These are phyloP conservation scores for Trochalopteron elliotii DNA, from an alignment of 2,113 vertebrate genomes.

Conservation along the genomic window DNA sequence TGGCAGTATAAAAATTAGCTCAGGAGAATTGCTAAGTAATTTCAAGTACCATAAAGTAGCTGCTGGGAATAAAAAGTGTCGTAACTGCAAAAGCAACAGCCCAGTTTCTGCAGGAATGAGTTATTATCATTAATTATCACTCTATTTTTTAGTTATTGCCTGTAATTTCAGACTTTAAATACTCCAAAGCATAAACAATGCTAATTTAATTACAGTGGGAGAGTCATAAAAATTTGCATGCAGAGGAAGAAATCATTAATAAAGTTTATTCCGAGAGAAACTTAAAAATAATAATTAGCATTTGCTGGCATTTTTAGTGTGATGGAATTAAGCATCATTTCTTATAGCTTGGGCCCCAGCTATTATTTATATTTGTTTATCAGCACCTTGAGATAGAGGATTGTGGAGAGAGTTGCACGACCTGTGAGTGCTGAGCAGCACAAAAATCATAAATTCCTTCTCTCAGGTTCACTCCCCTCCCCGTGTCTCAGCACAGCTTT, in stretches of 20 bases:
- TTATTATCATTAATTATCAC: slow-evolving; percentile 78
- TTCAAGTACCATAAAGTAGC: slow-evolving; percentile 68
- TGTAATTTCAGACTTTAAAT: slow-evolving; percentile 77
- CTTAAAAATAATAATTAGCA: slow-evolving; percentile 56
- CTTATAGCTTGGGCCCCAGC: not conserved
- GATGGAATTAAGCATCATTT: not conserved
- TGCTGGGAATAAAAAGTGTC: slow-evolving; percentile 71
- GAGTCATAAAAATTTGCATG: slow-evolving; percentile 49
- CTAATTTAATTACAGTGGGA: slow-evolving; percentile 72
- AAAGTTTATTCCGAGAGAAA: slow-evolving; percentile 62
- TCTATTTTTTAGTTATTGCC: slow-evolving; percentile 75
- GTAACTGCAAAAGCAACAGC: slow-evolving; percentile 50
- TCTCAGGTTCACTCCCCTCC: not conserved
- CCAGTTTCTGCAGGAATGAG: slow-evolving; percentile 64
- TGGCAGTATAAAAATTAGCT: slow-evolving; percentile 61
- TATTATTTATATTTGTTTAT: not conserved
- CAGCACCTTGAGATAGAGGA: not conserved
- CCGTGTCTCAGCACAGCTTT: no score
- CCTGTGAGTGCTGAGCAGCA: not conserved
- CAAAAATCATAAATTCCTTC: not conserved
- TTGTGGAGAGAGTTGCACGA: not conserved
- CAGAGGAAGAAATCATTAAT: slow-evolving; percentile 54
- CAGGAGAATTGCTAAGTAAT: slow-evolving; percentile 56
- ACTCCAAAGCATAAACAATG: slow-evolving; percentile 72
- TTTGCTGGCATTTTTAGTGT: not conserved